These are phyloP conservation scores for Periophthalmodon schlosseri DNA, from an alignment of 2,113 vertebrate species.

Conservation along the genomic window DNA sequence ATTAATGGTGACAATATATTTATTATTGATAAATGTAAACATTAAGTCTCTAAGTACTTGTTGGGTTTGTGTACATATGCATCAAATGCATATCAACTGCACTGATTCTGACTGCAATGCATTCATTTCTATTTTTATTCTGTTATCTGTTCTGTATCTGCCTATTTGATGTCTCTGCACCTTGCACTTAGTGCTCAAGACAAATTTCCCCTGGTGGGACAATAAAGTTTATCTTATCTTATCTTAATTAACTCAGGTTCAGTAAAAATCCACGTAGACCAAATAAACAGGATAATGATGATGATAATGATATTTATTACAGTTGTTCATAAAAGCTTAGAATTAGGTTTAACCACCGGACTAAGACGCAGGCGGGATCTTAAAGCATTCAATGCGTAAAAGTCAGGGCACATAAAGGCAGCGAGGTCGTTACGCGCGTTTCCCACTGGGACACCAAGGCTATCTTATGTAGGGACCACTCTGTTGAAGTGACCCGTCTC, in stretches of 20 bases:
- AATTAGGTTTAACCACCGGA: background rate
- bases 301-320: background rate
- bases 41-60: background rate
- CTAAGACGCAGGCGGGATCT: background rate
- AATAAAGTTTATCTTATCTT: too few relatives aligned
- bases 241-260: background rate
- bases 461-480: slow-evolving; percentile 27
- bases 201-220: too few relatives aligned
- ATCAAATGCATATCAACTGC: background rate
- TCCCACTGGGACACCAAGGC: slow-evolving; percentile 65
- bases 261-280: background rate
- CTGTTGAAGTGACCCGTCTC: slow-evolving; percentile 68
- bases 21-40: background rate
- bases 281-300: background rate
- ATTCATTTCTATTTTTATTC: too few relatives aligned
- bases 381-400: background rate
- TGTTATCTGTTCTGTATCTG: too few relatives aligned
- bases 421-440: slow-evolving; percentile 44
- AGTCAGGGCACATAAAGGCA: background rate
- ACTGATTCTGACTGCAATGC: too few relatives aligned
- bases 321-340: background rate
- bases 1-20: background rate
- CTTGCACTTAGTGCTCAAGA: too few relatives aligned
- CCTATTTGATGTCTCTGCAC: too few relatives aligned
- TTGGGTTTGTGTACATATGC: background rate